Evolutionary conservation across 2,888 invertebrate genomes (phyloP).

Genomic region (Copidosoma aretas): DNA sequence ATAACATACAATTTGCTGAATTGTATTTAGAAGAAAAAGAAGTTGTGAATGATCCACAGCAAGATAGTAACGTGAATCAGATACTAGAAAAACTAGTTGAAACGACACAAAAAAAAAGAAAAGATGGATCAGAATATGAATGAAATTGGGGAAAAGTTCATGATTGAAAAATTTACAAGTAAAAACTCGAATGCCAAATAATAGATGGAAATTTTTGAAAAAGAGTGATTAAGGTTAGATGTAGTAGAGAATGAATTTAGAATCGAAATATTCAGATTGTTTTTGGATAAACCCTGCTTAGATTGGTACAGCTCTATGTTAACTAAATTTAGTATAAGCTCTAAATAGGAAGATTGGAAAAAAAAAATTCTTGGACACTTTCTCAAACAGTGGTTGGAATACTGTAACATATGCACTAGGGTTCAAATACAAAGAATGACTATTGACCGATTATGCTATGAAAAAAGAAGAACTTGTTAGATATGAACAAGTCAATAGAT

Average conservation of each 20-base stretch:
- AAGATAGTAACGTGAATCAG: too few species aligned
- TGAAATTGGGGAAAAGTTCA: constrained; percentile 30
- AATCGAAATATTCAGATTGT: constrained; percentile 29
- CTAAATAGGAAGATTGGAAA: constrained; percentile 32
- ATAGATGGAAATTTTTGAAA: constrained; percentile 46
- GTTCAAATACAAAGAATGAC: constrained; percentile 6
- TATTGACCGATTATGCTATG: constrained; percentile 35
- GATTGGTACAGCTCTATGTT: constrained; percentile 41
- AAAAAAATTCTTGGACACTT: constrained; percentile 17
- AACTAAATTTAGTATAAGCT: constrained; percentile 20
- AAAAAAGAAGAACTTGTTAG: constrained; percentile 43
- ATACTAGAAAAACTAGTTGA: too few species aligned
- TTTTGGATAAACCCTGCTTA: constrained; percentile 26
- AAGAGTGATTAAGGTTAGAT: constrained; percentile 44
- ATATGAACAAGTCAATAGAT: constrained; percentile 44
- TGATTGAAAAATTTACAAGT: constrained; percentile 43
- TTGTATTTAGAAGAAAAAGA: too few species aligned
- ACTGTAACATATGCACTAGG: too few species aligned
- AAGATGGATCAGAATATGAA: neutral
- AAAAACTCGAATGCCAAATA: constrained; percentile 43
- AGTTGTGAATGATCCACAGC: too few species aligned
- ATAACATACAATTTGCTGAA: too few species aligned
- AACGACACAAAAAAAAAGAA: too few species aligned
- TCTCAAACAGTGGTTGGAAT: neutral
- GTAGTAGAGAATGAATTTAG: constrained; percentile 39